These are phyloP conservation scores for Corvus moneduloides DNA, from an alignment of 2,113 vertebrate species.

Conservation along the genomic window DNA sequence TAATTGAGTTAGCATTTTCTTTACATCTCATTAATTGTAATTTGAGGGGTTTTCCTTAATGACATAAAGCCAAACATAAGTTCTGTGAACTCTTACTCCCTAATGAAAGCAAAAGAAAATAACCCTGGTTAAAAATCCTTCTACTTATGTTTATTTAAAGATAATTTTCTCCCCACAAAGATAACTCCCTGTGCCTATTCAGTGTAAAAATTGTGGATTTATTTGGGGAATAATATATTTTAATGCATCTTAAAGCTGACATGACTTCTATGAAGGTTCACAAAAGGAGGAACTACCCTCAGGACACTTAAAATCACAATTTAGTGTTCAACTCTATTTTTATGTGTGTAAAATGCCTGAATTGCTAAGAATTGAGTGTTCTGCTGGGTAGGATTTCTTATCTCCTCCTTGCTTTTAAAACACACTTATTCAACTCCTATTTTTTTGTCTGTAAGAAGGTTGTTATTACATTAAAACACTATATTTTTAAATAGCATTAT, in stretches of 20 bases:
- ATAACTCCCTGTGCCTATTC: neutral
- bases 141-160: neutral
- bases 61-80: neutral
- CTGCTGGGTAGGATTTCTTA: neutral
- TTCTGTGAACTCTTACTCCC: neutral
- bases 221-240: neutral
- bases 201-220: neutral
- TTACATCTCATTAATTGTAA: neutral
- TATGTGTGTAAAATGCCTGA: neutral
- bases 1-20: neutral
- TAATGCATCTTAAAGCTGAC: neutral
- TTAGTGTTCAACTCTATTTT: neutral
- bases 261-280: neutral
- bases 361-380: neutral
- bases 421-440: neutral
- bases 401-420: neutral
- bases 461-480: neutral
- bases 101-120: neutral
- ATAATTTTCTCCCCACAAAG: neutral
- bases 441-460: neutral
- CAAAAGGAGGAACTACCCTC: neutral
- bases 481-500: neutral
- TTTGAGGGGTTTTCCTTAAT: neutral
- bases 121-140: neutral
- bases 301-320: neutral